Base-by-base conservation (phyloP, 2,888 invertebrate species). In the Cantharis flavilabris region DNA sequence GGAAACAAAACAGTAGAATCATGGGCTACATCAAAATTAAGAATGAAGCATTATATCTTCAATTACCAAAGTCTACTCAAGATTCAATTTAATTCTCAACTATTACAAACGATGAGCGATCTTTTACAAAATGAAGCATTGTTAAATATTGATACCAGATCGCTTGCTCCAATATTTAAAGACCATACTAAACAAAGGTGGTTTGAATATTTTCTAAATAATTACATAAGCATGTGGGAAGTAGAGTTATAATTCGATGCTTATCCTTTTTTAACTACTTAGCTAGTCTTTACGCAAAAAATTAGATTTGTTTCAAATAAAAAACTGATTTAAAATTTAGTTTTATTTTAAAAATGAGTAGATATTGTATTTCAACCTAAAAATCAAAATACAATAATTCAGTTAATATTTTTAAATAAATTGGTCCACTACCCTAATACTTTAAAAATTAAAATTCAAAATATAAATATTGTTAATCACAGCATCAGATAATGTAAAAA, bases 151-250 rank as follows among this genome's bases (percentile, higher is more conserved):
- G 94, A 96, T 85, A 90, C 97, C 86, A 93, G 94, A 84, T 94
- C 96, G 69, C 89, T 97, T 79, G 92, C 94, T 77, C 93, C 95
- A 11, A 93, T 94, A 9, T 96, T 97, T 87, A 93, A 94, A 82
- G 94, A 96, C 83, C 90, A 90, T 3, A 90, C 91, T 62, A 95
- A 95, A 86, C 91, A 93, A 84, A 91, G 92, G 86, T 97, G 96
- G 96, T 97, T 96, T 87, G 93, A 94, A 83, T 96, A 96, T 90
- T 95, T 96, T 77, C 91, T 97, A 87, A 96, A 96, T 89, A 97
- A 97, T 91, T 95, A 95, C 89, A 92, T 96, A 88, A 96, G 96
- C 89, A 89, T 97, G 81, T 96, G 96, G 96, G 96, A 97, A 89
- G 94, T 94, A 84, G 97, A 97, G 88, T 95, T 96, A 92, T 94